Conservation (phyloP, 2,888 invertebrate species). For the Drosophila nr. perissopoda region DNA sequence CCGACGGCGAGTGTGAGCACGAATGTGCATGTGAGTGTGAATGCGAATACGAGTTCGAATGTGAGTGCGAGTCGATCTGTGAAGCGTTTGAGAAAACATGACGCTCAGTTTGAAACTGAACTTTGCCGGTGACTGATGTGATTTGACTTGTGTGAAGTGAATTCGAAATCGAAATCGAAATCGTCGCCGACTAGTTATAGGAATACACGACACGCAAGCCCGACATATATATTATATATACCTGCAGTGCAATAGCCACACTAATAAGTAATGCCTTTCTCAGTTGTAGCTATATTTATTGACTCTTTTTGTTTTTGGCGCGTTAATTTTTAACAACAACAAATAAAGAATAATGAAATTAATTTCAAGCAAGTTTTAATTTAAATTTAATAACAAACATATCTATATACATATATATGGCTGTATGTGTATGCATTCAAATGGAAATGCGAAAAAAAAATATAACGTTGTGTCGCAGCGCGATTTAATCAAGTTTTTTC, state of each 20-base stretch:
- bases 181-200: constrained; percentile 52
- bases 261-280: constrained; percentile 17
- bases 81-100: constrained; percentile 12
- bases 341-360: neutral
- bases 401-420: constrained; percentile 1
- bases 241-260: constrained; percentile 21
- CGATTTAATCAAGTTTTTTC: constrained; percentile 44
- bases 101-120: constrained; percentile 51
- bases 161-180: neutral
- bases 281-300: constrained; percentile 10
- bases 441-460: constrained; percentile 15
- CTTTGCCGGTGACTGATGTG: constrained; percentile 50
- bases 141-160: constrained; percentile 1
- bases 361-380: constrained; percentile 8
- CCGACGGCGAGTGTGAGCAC: constrained; percentile 1
- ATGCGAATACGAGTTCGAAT: neutral
- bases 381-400: neutral
- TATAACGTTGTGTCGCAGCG: constrained; percentile 29
- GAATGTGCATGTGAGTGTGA: neutral
- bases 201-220: constrained; percentile 48
- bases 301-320: constrained; percentile 12
- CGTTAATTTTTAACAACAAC: constrained; percentile 1
- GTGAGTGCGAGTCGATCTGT: constrained; percentile 24
- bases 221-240: constrained; percentile 28
- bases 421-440: constrained; percentile 17